These are phyloP conservation scores for Sacculina carcini DNA, from an alignment of 2,888 invertebrate genomes.

Conservation along the genomic window DNA sequence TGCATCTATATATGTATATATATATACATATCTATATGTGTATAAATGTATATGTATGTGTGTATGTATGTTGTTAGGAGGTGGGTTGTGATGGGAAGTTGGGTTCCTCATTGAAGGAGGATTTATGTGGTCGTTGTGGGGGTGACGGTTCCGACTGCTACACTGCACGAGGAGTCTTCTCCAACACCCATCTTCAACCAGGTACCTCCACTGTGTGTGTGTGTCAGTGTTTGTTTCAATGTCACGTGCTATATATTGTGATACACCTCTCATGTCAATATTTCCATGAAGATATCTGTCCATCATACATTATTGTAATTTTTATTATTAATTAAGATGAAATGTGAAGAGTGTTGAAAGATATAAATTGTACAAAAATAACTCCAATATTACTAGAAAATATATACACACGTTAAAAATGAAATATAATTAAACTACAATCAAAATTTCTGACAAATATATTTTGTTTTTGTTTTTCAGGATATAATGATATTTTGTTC, in stretches of 20 bases:
- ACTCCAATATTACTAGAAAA: no score
- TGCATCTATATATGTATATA: conserved; percentile 1
- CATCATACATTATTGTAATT: no score
- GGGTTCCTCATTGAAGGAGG: conserved; percentile 59
- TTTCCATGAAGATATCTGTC: no score
- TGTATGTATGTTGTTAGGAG: conserved; percentile 26
- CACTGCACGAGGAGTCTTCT: conserved; percentile 41
- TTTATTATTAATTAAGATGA: no score
- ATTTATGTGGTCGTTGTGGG: conserved; percentile 73
- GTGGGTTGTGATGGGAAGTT: conserved; percentile 88
- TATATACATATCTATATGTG: no score
- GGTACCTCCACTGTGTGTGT: conserved; percentile 24
- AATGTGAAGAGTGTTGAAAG: no score
- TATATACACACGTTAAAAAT: no score
- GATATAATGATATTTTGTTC: conserved; percentile 71
- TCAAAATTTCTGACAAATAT: no score
- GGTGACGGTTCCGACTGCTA: conserved; percentile 59
- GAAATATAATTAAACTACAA: no score
- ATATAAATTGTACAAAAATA: no score
- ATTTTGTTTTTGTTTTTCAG: conserved; percentile 27
- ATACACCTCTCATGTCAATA: no score
- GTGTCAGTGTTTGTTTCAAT: not conserved
- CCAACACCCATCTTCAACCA: conserved; percentile 40
- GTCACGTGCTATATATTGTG: conserved; percentile 11
- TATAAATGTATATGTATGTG: no score